Evolutionary conservation across 2,113 vertebrate genomes (phyloP).

Genomic region (Aspidoscelis tigris): DNA sequence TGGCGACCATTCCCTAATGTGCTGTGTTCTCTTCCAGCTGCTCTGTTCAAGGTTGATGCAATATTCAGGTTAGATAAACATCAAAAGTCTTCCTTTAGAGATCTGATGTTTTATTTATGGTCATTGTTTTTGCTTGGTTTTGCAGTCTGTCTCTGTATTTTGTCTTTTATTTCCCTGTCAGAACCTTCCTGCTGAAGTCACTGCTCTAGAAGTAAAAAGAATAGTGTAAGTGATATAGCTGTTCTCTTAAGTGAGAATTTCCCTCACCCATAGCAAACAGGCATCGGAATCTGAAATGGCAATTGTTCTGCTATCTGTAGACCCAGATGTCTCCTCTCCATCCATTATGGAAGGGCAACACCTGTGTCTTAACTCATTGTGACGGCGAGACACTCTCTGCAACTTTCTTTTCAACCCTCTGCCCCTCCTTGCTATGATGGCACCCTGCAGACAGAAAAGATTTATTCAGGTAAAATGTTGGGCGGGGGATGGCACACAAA

Average conservation of each 20-base stretch:
- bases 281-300: constrained; percentile 2
- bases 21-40: constrained; percentile 45
- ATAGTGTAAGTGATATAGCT: constrained; percentile 23
- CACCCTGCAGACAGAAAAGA: constrained; percentile 2
- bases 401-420: neutral
- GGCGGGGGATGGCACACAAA: neutral
- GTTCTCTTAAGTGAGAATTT: constrained; percentile 26
- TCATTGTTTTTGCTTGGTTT: constrained; percentile 58
- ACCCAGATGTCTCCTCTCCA: neutral
- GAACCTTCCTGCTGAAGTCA: constrained; percentile 33
- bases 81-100: constrained; percentile 61
- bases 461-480: neutral
- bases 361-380: neutral
- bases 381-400: constrained; percentile 19
- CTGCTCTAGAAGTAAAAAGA: constrained; percentile 54
- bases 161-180: neutral
- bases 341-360: neutral
- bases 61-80: constrained; percentile 62
- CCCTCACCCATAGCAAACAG: constrained; percentile 12
- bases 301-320: constrained; percentile 6
- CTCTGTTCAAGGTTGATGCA: constrained; percentile 44
- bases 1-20: constrained; percentile 32
- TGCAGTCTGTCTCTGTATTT: constrained; percentile 1
- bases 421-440: neutral
- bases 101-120: constrained; percentile 69